Evolutionary conservation across 2,888 invertebrate genomes (phyloP).

Genomic region (Ferdinandea cuprea): DNA sequence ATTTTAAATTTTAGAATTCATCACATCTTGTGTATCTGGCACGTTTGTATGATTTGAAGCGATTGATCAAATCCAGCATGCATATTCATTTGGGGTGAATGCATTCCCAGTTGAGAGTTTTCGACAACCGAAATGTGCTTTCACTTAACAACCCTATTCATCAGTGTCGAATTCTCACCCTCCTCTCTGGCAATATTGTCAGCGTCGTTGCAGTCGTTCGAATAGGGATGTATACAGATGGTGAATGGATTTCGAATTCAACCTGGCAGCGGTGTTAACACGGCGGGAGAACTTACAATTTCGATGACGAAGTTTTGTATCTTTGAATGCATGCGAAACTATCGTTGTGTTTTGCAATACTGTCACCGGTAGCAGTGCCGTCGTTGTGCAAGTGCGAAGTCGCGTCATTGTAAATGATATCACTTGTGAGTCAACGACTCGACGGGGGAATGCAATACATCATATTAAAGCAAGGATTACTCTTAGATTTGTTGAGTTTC

Average conservation of each 20-base stretch:
- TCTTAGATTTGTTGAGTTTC: slow-evolving; percentile 54
- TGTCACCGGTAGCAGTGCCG: background rate
- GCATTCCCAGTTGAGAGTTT: slow-evolving; percentile 60
- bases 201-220: background rate
- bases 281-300: slow-evolving; percentile 30
- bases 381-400: slow-evolving; percentile 42
- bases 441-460: slow-evolving; percentile 43
- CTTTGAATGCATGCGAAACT: slow-evolving; percentile 63
- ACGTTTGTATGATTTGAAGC: slow-evolving; percentile 44
- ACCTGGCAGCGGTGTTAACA: background rate
- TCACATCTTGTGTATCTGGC: slow-evolving; percentile 30
- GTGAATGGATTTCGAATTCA: slow-evolving; percentile 33
- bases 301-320: slow-evolving; percentile 41
- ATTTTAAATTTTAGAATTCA: slow-evolving; percentile 34
- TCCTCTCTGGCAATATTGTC: background rate
- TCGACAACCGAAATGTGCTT: slow-evolving; percentile 68
- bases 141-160: slow-evolving; percentile 72
- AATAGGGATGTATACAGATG: slow-evolving; percentile 44
- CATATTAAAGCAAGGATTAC: slow-evolving; percentile 68
- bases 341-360: slow-evolving; percentile 18
- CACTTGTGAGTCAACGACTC: slow-evolving; percentile 43
- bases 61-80: slow-evolving; percentile 70
- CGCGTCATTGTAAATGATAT: slow-evolving; percentile 54
- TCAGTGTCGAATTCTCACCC: slow-evolving; percentile 45
- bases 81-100: slow-evolving; percentile 64